These are phyloP conservation scores for Drosophila sproati DNA, from an alignment of 1,140 invertebrate species.

Conservation along the genomic window DNA sequence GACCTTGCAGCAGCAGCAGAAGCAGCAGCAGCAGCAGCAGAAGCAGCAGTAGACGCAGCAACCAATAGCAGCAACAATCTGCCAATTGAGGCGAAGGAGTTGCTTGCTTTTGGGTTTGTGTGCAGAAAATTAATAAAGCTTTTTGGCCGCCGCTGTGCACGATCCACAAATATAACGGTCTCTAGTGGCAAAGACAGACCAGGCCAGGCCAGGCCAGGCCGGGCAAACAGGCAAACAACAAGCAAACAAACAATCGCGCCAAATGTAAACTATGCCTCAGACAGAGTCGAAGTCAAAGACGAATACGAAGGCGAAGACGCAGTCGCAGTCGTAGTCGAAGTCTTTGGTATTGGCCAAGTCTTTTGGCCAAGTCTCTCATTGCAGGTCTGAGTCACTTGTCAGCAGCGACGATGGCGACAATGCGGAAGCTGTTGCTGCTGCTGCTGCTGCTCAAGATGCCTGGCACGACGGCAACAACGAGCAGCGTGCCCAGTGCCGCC, in stretches of 20 bases:
- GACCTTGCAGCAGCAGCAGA: constrained; percentile 62
- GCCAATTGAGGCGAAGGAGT: constrained; percentile 44
- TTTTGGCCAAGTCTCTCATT: background rate
- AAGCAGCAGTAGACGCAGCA: constrained; percentile 34
- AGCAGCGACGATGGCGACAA: constrained; percentile 50
- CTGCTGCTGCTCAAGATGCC: constrained; percentile 29
- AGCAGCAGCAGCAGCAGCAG: constrained; percentile 43
- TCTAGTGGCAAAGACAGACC: constrained; percentile 43
- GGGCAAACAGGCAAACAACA: constrained; percentile 12
- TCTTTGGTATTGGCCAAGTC: constrained; percentile 1
- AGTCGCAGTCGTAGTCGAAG: background rate
- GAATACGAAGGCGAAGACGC: background rate
- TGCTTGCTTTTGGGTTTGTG: constrained; percentile 9
- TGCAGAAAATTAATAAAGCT: constrained; percentile 71
- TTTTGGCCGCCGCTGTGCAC: constrained; percentile 48
- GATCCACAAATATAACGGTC: constrained; percentile 75
- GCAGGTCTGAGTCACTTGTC: constrained; percentile 69
- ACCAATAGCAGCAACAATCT: constrained; percentile 19
- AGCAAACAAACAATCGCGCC: constrained; percentile 64
- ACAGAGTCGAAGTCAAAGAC: background rate
- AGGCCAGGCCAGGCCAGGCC: constrained; percentile 13
- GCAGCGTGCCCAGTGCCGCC: constrained; percentile 46
- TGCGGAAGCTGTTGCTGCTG: constrained; percentile 62
- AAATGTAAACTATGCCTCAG: constrained; percentile 59
- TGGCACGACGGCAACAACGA: constrained; percentile 63